Conservation (phyloP, 2,797 vertebrate species). For the Sparidentex hasta region DNA sequence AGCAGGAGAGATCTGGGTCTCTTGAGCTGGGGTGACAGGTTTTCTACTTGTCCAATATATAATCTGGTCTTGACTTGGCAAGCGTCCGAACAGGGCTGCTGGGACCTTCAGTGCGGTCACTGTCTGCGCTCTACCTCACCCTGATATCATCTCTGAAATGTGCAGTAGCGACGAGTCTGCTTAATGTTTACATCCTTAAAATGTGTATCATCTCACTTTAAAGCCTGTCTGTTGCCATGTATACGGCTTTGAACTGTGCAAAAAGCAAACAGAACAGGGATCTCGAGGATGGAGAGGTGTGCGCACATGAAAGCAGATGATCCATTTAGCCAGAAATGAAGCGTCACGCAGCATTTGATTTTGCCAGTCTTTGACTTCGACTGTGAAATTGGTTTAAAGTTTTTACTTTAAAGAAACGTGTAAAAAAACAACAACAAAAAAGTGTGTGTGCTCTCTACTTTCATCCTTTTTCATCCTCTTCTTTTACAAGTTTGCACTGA, state of each 20-base stretch:
- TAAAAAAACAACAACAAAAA: no score
- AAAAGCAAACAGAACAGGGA: neutral
- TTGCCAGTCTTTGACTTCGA: neutral
- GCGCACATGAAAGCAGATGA: no score
- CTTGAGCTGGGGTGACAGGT: constrained; percentile 47
- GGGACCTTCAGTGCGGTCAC: constrained; percentile 6
- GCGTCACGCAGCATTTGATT: constrained; percentile 3
- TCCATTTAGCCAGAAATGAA: neutral
- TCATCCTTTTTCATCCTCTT: no score
- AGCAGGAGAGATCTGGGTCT: neutral
- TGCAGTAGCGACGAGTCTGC: neutral
- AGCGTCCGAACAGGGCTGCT: constrained; percentile 11
- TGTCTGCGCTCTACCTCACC: neutral
- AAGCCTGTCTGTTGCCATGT: neutral
- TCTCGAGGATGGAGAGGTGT: neutral
- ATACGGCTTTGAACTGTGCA: neutral
- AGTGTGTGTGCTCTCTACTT: no score
- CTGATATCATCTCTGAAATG: constrained; percentile 1
- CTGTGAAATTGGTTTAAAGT: neutral
- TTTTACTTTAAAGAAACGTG: neutral
- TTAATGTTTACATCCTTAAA: neutral
- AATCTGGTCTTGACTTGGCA: constrained; percentile 50
- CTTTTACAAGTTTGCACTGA: no score
- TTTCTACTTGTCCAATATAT: constrained; percentile 37
- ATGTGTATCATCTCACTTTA: neutral